Evolutionary conservation across 1,140 invertebrate species (phyloP).

Genomic region (Trinorchestia longiramus): DNA sequence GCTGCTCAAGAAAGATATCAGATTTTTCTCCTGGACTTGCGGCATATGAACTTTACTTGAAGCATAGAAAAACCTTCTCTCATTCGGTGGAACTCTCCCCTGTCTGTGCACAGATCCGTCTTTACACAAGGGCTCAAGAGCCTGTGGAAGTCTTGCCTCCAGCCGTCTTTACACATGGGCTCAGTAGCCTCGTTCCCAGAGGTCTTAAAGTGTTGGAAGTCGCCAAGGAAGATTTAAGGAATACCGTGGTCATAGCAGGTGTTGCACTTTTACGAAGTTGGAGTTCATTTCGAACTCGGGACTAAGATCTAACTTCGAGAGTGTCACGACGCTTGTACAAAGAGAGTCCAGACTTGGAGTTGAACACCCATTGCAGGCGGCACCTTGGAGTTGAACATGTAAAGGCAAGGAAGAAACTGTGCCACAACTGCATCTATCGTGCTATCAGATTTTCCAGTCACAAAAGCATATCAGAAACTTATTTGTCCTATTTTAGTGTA

Average conservation of each 20-base stretch:
- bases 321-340: background rate
- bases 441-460: background rate
- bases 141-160: too few relatives aligned
- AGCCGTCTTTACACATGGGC: background rate
- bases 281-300: background rate
- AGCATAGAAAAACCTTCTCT: background rate
- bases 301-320: background rate
- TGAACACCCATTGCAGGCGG: background rate
- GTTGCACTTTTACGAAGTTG: background rate
- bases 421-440: background rate
- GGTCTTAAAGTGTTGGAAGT: background rate
- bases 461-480: too few relatives aligned
- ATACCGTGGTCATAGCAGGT: background rate
- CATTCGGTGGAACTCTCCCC: background rate
- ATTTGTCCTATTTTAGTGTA: too few relatives aligned
- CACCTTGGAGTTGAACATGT: too few relatives aligned
- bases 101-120: background rate
- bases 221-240: background rate
- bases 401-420: too few relatives aligned
- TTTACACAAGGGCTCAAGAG: background rate
- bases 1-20: background rate
- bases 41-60: background rate
- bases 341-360: background rate
- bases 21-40: background rate
- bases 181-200: background rate